Percentiles rank a stretch among this genome's conserved stretches.
phyloP scores from a whole-genome alignment of 2,113 vertebrate species.

The Carassius auratus region DNA sequence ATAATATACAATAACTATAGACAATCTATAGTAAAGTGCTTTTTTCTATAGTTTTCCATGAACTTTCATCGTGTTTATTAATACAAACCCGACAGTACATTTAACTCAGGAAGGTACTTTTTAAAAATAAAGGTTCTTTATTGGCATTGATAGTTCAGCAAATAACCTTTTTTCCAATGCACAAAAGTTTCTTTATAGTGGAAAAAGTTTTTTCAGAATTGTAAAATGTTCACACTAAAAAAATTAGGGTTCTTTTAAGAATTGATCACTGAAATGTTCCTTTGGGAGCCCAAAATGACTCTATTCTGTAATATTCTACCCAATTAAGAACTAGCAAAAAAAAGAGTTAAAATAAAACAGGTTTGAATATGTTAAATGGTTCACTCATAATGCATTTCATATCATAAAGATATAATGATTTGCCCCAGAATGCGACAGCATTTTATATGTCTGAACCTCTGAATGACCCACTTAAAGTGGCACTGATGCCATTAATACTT shows the following conservation, averaged over 20 bases:
- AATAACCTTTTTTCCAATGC: not conserved
- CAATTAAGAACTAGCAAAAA: too few relatives aligned
- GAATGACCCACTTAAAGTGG: conserved; percentile 38
- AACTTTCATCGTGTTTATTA: not conserved
- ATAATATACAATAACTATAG: too few relatives aligned
- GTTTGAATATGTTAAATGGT: not conserved
- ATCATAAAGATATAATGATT: conserved; percentile 16
- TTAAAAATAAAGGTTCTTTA: too few relatives aligned
- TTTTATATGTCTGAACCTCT: conserved; percentile 11
- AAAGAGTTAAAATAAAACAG: not conserved
- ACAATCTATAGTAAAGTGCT: not conserved
- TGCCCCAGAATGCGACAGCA: conserved; percentile 14
- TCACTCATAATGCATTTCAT: not conserved
- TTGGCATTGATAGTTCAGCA: too few relatives aligned
- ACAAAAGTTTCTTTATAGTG: not conserved
- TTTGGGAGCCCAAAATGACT: too few relatives aligned
- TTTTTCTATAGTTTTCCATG: not conserved
- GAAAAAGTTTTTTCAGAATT: not conserved
- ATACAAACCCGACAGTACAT: not conserved
- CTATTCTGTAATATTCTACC: not conserved
- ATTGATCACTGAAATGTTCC: too few relatives aligned
- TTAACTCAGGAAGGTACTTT: not conserved
- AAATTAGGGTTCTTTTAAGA: too few relatives aligned
- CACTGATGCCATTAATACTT: conserved; percentile 44
- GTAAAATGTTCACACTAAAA: too few relatives aligned